Percentiles rank a stretch among this genome's conserved stretches.
phyloP scores from a whole-genome alignment of 2,888 invertebrate species.

The Gymnosoma rotundatum region DNA sequence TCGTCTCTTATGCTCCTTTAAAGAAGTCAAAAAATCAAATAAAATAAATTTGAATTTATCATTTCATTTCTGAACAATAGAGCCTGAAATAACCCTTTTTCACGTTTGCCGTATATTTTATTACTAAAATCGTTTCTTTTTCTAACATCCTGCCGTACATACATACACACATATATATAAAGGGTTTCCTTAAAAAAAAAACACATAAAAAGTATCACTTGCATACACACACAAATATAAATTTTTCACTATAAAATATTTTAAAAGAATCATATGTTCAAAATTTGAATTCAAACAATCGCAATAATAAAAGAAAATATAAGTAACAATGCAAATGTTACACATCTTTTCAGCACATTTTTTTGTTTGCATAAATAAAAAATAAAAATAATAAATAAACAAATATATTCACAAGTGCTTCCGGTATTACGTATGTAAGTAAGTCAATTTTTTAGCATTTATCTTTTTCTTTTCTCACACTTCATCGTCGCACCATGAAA shows the following conservation, averaged over 20 bases:
- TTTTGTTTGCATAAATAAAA: constrained; percentile 42
- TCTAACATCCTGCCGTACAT: constrained; percentile 12
- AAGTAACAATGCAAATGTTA: constrained; percentile 60
- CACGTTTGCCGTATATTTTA: constrained; percentile 33
- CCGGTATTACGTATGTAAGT: constrained; percentile 25
- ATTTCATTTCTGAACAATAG: constrained; percentile 75
- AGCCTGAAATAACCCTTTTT: constrained; percentile 70
- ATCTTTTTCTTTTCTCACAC: constrained; percentile 49
- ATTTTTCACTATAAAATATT: constrained; percentile 53
- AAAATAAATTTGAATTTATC: constrained; percentile 71
- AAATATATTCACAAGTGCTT: constrained; percentile 60
- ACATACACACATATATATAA: constrained; percentile 23
- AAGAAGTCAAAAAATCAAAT: constrained; percentile 4
- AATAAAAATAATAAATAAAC: constrained; percentile 16
- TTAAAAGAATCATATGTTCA: constrained; percentile 60
- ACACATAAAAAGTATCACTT: not conserved
- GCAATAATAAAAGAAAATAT: constrained; percentile 61
- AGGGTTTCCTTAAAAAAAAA: constrained; percentile 56
- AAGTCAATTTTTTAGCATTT: not conserved
- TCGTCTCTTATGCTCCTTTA: constrained; percentile 31
- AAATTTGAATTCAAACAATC: constrained; percentile 52
- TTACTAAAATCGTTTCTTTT: constrained; percentile 56
- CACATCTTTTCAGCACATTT: constrained; percentile 24
- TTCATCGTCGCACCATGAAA: constrained; percentile 58
- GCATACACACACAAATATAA: constrained; percentile 28